Base-by-base conservation (phyloP, 2,113 vertebrate species). In the Gymnocephalus cernua region DNA sequence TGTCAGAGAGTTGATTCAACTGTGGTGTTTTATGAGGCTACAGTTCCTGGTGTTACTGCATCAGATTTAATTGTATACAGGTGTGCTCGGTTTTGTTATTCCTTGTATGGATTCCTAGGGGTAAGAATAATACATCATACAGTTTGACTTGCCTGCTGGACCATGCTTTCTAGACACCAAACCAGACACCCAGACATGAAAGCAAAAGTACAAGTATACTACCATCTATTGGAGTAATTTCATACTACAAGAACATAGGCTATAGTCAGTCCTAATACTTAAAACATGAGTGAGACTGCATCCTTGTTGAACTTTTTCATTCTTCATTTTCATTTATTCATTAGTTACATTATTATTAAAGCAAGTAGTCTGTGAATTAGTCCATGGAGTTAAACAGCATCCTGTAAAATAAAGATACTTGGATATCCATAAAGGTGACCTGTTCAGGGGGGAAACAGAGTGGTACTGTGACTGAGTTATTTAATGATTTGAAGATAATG, bases 211-310 rank as follows among this genome's bases (percentile, higher is more conserved):
- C 14, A 13, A 73, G 67, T 69, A 45, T 62, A 64, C 7, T 77
- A n/a, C 86, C 93, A 91, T 72, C 93, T 92, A 85, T 15, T 83
- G 91, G 77, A 32, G 16, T 0, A 3, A 41, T 61, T 48, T 19
- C 53, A 70, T 56, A 89, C 69, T 74, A 59, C 89, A 91, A 10
- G 35, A 57, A 38, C 18, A 11, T 9, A 41, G 10, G 10, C 35
- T 38, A 32, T 21, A 48, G 14, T 50, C 6, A 53, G 19, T 2
- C 5, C 1, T 13, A 29, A 1, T 27, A 12, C 13, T 53, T 13
- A 25, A 27, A 3, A 13, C 7, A 2, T 44, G 4, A 32, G 51
- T 73, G 11, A 45, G 51, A 4, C 45, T 25, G 35, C 4, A 19
- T 23, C 18, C 11, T 29, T 67, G 18, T 12, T 66, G 44, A n/a